phyloP scores from a whole-genome alignment of 2,888 invertebrate species.

The Bruchidius siliquastri region DNA sequence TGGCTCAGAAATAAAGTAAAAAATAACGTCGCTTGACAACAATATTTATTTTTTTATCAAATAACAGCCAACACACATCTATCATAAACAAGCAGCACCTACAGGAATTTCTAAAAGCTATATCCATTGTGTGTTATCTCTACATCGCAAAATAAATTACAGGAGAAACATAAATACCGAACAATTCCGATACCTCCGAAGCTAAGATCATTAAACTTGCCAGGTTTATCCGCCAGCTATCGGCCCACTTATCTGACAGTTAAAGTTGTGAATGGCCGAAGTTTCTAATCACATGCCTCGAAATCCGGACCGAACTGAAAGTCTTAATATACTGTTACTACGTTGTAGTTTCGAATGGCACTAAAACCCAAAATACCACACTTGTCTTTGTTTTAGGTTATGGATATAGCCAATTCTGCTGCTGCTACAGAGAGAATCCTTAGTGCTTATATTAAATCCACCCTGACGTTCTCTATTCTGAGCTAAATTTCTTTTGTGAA shows the following conservation, averaged over 20 bases:
- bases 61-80: too few species aligned
- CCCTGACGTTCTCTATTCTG: too few species aligned
- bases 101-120: not conserved
- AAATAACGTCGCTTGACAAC: too few species aligned
- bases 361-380: conserved; percentile 24
- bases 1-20: too few species aligned
- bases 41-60: too few species aligned
- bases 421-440: not conserved
- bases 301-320: conserved; percentile 4
- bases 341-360: conserved; percentile 41
- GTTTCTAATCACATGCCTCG: not conserved
- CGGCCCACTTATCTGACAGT: not conserved
- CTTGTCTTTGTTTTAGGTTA: not conserved
- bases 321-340: conserved; percentile 11
- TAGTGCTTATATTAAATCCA: not conserved
- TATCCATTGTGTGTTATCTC: not conserved
- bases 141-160: not conserved
- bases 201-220: not conserved
- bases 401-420: not conserved
- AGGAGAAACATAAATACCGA: not conserved
- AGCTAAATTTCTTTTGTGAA: too few species aligned
- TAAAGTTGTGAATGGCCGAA: not conserved
- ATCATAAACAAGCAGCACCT: not conserved
- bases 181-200: not conserved
- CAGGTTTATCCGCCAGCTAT: not conserved